Evolutionary conservation across 2,797 vertebrate genomes (phyloP).

Genomic region (Babyrousa celebensis): DNA sequence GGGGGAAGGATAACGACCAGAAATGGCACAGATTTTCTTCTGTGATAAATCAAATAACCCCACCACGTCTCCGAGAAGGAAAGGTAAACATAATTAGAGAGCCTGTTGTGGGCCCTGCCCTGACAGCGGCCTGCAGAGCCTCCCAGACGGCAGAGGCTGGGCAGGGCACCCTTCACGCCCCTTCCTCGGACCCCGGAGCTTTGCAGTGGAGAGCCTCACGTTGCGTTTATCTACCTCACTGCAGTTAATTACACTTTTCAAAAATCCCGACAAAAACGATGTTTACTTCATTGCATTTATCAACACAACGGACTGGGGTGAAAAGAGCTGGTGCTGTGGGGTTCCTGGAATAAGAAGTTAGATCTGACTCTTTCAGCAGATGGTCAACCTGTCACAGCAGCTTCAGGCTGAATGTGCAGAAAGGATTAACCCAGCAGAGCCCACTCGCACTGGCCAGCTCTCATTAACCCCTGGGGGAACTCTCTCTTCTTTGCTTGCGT

Average conservation of each 20-base stretch:
- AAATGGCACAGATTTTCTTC: conserved; percentile 78
- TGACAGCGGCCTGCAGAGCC: background rate
- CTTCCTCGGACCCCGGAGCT: background rate
- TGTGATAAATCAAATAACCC: conserved; percentile 72
- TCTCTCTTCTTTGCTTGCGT: background rate
- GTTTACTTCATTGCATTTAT: conserved; percentile 76
- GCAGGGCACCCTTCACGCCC: too few species aligned
- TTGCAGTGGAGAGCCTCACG: background rate
- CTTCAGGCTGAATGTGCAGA: conserved; percentile 77
- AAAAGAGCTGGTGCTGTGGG: conserved; percentile 53
- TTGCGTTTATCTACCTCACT: conserved; percentile 28
- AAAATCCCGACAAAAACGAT: conserved; percentile 55
- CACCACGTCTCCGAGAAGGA: conserved; percentile 51
- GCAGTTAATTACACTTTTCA: conserved; percentile 69
- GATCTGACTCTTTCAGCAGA: conserved; percentile 68
- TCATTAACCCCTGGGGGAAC: conserved; percentile 60
- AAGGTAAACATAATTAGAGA: conserved; percentile 52
- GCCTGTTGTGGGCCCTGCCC: background rate
- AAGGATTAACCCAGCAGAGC: conserved; percentile 65
- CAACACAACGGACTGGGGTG: conserved; percentile 52
- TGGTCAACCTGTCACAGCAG: conserved; percentile 82
- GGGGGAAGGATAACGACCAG: conserved; percentile 81
- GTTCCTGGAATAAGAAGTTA: conserved; percentile 72
- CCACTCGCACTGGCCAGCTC: conserved; percentile 63
- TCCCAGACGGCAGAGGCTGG: background rate